Base-by-base conservation (phyloP, 2,888 invertebrate genomes). In the Lymantria monacha region DNA sequence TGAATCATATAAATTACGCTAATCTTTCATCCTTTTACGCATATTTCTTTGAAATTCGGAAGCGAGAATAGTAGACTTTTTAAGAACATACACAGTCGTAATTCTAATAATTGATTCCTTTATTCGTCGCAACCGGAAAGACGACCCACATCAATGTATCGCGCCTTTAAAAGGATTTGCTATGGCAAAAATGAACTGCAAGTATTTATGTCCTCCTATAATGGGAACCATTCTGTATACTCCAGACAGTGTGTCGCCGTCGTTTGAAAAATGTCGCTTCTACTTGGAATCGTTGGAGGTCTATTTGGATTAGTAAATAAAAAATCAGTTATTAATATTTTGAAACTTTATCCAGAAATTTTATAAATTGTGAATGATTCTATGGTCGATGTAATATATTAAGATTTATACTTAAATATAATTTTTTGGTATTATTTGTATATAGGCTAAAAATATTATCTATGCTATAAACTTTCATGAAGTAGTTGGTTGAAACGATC, bases 41-140 rank as follows among this genome's bases (percentile, higher is more conserved):
- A 55, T 51, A 63, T 70, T 87, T 87, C 87, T 83, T 87, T 85
- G 82, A 84, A 86, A 83, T 80, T 85, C 86, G 87, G 89, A 87
- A 90, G 90, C 83, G 70, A 22, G 22, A 22, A 73, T 67, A 73
- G 68, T 81, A 72, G 69, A 74, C 75, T 72, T 77, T 81, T 50
- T 77, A 73, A 79, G 74, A 73, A 68, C 65, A 73, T 67, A 69
- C 68, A 70, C 72, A 76, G 74, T 72, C 67, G 74, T 81, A 81
- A 81, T 81, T 81, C 82, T 83, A 76, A 87, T 89, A 87, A 90
- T 90, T 88, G 88, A 81, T 74, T 81, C 77, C 67, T 84, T 87
- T 85, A 85, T 87, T 73, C 63, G 61, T 49, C 54, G 66, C 70
- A 72, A 85, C 86, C 87, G 89, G 87, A 89, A 89, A 87, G 83